These are phyloP conservation scores for Emydura subglobosa DNA, from an alignment of 2,113 vertebrate genomes.

Conservation along the genomic window DNA sequence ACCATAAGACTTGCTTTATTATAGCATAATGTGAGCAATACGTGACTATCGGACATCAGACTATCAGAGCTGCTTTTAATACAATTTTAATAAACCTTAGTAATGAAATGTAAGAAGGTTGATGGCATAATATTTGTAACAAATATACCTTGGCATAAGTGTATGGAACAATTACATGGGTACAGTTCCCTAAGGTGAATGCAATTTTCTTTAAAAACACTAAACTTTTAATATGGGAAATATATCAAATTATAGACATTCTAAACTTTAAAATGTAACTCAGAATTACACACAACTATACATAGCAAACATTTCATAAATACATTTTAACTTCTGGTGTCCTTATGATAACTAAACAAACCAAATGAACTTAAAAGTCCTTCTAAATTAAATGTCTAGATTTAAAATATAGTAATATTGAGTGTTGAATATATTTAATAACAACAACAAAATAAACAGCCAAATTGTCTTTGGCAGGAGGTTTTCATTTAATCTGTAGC, in stretches of 20 bases:
- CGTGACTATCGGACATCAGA: neutral
- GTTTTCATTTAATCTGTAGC: neutral
- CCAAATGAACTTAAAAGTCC: neutral
- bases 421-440: neutral
- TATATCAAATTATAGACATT: neutral
- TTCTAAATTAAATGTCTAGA: neutral
- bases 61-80: neutral
- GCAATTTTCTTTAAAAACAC: neutral
- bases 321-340: neutral
- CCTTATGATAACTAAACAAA: neutral
- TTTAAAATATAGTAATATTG: neutral
- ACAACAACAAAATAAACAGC: neutral
- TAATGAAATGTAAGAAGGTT: neutral
- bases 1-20: neutral
- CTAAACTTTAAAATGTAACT: neutral
- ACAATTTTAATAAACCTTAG: neutral
- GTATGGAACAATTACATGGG: neutral
- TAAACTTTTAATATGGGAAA: neutral
- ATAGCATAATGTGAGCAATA: neutral
- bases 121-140: neutral
- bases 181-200: neutral
- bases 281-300: neutral
- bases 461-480: neutral
- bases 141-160: neutral
- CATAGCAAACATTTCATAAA: neutral